Evolutionary conservation across 2,888 invertebrate species (phyloP).

Genomic region (Raillietiella orientalis): DNA sequence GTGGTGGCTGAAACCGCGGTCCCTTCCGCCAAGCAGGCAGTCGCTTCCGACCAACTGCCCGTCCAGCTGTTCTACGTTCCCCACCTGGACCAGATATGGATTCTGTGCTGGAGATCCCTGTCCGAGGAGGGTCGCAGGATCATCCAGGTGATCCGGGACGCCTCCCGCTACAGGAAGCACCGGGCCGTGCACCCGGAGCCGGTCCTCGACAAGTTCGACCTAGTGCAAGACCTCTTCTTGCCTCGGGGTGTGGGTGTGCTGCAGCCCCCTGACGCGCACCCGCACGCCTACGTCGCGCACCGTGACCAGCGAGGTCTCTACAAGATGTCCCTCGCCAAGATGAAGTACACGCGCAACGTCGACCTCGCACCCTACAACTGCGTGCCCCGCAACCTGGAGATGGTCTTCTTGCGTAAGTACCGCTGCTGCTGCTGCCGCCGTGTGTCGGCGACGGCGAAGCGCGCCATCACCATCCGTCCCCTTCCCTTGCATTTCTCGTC

Average conservation of each 20-base stretch:
- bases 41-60: conserved; percentile 33
- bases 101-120: conserved; percentile 35
- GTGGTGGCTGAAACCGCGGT: too few species aligned
- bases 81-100: conserved; percentile 37
- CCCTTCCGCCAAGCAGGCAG: conserved; percentile 25
- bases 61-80: conserved; percentile 32
- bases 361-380: conserved; percentile 36
- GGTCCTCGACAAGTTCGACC: conserved; percentile 37
- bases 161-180: conserved; percentile 32
- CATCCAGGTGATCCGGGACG: conserved; percentile 26
- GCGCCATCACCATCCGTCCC: background rate
- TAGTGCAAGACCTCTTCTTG: conserved; percentile 27
- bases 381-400: conserved; percentile 29
- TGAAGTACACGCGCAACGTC: conserved; percentile 32
- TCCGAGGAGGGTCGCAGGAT: conserved; percentile 11
- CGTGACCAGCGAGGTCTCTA: conserved; percentile 33
- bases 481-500: background rate
- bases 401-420: conserved; percentile 33
- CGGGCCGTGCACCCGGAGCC: conserved; percentile 36
- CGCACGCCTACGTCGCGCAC: conserved; percentile 40
- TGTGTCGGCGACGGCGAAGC: background rate
- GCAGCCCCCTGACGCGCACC: too few species aligned
- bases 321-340: conserved; percentile 31
- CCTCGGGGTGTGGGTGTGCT: conserved; percentile 24
- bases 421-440: background rate